Evolutionary conservation across 1,140 invertebrate genomes (phyloP), one percentile per base, ranked within the genome.

Genomic region (Pseudachorutes palmiensis): DNA sequence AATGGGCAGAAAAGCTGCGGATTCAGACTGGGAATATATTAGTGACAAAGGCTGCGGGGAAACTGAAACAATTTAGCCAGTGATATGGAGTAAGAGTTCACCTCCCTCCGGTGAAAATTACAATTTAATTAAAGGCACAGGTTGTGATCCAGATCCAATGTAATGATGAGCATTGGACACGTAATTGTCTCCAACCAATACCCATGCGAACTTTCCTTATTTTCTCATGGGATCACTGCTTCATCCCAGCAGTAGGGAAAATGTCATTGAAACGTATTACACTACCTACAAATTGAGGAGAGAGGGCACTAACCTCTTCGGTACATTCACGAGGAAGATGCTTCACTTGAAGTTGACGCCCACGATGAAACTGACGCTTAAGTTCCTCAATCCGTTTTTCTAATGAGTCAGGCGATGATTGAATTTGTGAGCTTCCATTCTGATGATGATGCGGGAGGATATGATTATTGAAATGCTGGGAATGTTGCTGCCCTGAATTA

Each of bases 241-340:
- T n/a, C n/a, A n/a, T n/a, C n/a, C n/a, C n/a, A n/a, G n/a, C n/a
- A n/a, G n/a, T n/a, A n/a, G n/a, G n/a, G n/a, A n/a, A n/a, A n/a
- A n/a, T n/a, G n/a, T n/a, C n/a, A n/a, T 45, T 45, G 19, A 45
- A 45, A 45, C 19, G 36, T 12, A 19, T 45, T 45, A 45, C 36
- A 45, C 36, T n/a, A n/a, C n/a, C 19, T 45, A 45, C 19, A 45
- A 45, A 45, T 45, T 45, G 19, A 45, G 19, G 19, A 45, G 19
- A 45, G 19, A 9, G 19, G 9, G 9, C 36, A 55, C 78, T 76
- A 68, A 79, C 79, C 75, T 80, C 76, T 74, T 81, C 80, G 5
- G 77, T 77, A 61, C 78, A 78, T 74, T 80, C 79, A 22, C 79
- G 66, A 12, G 80, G 80, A 58, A 81, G 72, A 69, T 81, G 78